These are phyloP conservation scores for Falco novaeseelandiae DNA, from an alignment of 2,797 vertebrate genomes.

Conservation along the genomic window DNA sequence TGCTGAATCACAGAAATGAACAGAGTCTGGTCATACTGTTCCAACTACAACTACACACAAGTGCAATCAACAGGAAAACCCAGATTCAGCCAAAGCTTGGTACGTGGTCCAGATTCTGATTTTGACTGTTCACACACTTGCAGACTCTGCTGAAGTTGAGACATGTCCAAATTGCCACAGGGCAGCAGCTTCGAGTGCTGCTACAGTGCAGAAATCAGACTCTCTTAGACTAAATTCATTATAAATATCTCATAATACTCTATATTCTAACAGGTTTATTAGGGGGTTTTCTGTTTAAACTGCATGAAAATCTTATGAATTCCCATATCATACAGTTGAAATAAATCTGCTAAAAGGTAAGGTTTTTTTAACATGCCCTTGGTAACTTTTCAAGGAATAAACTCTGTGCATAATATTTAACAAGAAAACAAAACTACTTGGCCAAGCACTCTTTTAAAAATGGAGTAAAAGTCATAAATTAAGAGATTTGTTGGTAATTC, in stretches of 20 bases:
- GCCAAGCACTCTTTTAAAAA: slow-evolving; percentile 37
- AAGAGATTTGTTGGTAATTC: slow-evolving; percentile 40
- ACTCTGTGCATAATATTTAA: slow-evolving; percentile 28
- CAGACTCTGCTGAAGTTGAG: fast-evolving
- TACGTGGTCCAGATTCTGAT: neutral
- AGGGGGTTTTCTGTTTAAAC: neutral
- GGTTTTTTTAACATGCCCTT: neutral
- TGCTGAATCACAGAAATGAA: neutral
- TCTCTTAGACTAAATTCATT: neutral
- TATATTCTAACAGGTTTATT: neutral
- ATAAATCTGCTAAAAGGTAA: slow-evolving; percentile 22
- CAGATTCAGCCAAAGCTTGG: neutral
- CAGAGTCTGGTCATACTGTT: neutral
- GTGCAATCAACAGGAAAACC: neutral
- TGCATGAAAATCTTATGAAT: neutral
- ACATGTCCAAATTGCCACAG: neutral
- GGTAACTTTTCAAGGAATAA: slow-evolving; percentile 50
- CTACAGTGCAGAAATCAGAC: neutral
- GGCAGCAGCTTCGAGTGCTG: neutral
- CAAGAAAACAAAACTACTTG: slow-evolving; percentile 53
- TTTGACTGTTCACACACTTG: neutral
- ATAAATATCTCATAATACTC: neutral
- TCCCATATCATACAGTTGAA: neutral
- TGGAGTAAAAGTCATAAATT: slow-evolving; percentile 36
- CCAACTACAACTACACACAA: neutral